Evolutionary conservation across 2,113 vertebrate species (phyloP).

Genomic region (Strigops habroptila): DNA sequence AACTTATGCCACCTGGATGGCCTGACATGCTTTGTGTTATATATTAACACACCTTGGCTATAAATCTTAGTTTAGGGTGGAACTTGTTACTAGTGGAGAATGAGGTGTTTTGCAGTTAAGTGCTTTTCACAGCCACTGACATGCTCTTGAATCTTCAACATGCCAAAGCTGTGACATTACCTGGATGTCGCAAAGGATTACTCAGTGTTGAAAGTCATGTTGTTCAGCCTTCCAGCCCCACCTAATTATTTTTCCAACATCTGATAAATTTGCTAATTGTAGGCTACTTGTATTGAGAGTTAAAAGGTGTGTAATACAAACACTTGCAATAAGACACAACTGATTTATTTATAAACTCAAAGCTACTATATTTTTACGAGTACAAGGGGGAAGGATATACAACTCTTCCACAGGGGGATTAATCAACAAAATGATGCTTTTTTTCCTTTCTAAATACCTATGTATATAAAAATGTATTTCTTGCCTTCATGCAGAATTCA

Average conservation of each 20-base stretch:
- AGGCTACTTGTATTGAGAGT: background rate
- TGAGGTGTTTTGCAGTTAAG: background rate
- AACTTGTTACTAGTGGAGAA: background rate
- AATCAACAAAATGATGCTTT: background rate
- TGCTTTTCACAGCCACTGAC: background rate
- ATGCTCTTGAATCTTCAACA: background rate
- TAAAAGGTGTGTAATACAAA: background rate
- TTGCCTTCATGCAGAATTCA: background rate
- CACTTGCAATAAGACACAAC: background rate
- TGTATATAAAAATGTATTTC: background rate
- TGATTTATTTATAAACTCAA: background rate
- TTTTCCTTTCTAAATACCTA: background rate
- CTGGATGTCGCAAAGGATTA: background rate
- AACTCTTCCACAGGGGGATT: background rate
- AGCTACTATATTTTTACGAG: background rate
- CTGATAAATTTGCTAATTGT: background rate
- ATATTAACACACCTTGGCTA: background rate
- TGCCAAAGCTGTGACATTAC: background rate
- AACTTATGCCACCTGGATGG: background rate
- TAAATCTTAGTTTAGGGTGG: background rate
- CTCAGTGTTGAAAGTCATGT: background rate
- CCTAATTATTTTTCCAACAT: background rate
- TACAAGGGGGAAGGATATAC: background rate
- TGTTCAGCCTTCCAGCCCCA: background rate
- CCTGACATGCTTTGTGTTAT: background rate